Evolutionary conservation across 1,140 invertebrate genomes (phyloP).

Genomic region (Helicorthomorpha holstii): DNA sequence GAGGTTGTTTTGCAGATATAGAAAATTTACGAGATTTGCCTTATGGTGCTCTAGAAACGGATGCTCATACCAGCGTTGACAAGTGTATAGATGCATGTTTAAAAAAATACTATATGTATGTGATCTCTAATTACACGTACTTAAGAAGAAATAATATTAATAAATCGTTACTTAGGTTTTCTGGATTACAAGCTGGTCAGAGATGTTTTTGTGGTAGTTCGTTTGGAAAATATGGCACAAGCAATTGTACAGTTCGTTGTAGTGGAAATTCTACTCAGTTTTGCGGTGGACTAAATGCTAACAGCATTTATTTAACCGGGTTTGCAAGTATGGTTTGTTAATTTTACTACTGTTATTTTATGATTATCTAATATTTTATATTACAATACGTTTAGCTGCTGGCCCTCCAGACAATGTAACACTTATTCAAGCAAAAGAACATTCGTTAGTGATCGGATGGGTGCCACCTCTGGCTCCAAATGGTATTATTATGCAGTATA

Average conservation of each 20-base stretch:
- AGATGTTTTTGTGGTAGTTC: constrained; percentile 29
- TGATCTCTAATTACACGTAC: neutral
- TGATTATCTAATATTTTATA: neutral
- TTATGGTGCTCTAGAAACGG: neutral
- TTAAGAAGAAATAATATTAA: neutral
- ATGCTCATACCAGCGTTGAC: neutral
- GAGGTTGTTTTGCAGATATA: neutral
- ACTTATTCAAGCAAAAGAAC: constrained; percentile 14
- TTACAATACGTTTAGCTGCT: constrained; percentile 12
- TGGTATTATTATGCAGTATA: constrained; percentile 39
- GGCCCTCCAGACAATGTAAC: constrained; percentile 13
- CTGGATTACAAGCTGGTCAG: constrained; percentile 25
- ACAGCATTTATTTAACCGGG: constrained; percentile 18
- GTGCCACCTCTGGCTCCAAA: constrained; percentile 36
- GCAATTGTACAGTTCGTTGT: constrained; percentile 25
- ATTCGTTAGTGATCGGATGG: constrained; percentile 35
- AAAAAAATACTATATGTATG: constrained; percentile 1
- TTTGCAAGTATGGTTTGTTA: neutral
- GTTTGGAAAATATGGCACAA: constrained; percentile 21
- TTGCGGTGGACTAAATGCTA: constrained; percentile 28
- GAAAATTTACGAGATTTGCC: neutral
- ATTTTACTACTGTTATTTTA: neutral
- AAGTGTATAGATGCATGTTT: constrained; percentile 1
- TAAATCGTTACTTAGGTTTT: constrained; percentile 20
- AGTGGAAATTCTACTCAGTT: constrained; percentile 15